Percentiles rank a stretch among this genome's conserved stretches.
Evolutionary conservation across 2,113 vertebrate species (phyloP).

Genomic region (Sclerurus mexicanus): DNA sequence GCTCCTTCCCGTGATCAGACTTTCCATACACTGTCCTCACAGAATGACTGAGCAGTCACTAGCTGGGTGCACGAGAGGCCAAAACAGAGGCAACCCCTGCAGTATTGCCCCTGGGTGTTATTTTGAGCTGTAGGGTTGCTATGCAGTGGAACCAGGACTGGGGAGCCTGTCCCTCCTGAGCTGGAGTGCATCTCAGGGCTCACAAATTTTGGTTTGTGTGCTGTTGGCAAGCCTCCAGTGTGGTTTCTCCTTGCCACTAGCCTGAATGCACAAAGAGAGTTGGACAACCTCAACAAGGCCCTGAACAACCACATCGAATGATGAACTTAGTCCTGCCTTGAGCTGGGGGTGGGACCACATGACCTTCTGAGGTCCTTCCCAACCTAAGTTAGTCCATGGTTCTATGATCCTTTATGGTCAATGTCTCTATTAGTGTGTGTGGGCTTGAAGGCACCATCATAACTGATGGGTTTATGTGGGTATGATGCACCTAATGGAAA

Average conservation of each 20-base stretch:
- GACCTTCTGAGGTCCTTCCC: neutral
- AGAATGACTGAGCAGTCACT: constrained; percentile 15
- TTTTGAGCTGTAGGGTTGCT: neutral
- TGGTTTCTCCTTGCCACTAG: neutral
- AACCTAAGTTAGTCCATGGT: neutral
- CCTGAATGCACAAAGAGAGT: neutral
- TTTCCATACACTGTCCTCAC: constrained; percentile 13
- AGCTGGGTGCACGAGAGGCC: neutral
- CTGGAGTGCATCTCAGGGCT: neutral
- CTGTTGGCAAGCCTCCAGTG: neutral
- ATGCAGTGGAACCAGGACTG: fast-evolving
- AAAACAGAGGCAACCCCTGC: neutral
- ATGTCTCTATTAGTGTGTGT: neutral
- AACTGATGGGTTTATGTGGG: neutral
- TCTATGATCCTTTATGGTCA: neutral
- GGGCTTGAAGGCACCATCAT: neutral
- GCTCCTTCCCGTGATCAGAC: constrained; percentile 36
- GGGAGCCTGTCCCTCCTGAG: neutral
- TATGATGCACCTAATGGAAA: neutral
- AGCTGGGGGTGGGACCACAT: neutral
- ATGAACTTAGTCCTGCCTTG: neutral
- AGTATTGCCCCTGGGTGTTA: neutral
- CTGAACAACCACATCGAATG: neutral
- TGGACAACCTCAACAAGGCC: neutral
- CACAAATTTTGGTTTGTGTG: neutral